A percentile compares a stretch with the other conserved stretches of the same genome.
These are phyloP conservation scores for Eulemur coronatus DNA, from an alignment of 2,797 vertebrate species.

Conservation along the genomic window DNA sequence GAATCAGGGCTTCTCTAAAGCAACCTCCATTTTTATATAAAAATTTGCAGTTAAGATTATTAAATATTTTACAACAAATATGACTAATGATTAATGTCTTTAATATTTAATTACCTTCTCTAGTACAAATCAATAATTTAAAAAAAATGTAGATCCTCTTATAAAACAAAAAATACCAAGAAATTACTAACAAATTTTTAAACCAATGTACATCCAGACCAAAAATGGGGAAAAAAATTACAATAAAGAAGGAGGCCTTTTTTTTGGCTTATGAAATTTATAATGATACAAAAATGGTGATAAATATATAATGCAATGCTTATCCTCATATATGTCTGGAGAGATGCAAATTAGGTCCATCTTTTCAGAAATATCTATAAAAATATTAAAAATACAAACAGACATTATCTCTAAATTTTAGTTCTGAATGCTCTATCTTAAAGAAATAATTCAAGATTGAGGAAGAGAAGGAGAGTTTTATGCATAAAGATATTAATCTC, in stretches of 20 bases:
- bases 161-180: background rate
- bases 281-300: background rate
- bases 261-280: background rate
- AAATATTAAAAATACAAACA: background rate
- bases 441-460: background rate
- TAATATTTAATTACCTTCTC: background rate
- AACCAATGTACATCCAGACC: background rate
- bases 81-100: background rate
- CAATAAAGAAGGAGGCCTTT: background rate
- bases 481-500: background rate
- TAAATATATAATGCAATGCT: background rate
- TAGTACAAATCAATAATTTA: background rate
- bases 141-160: background rate
- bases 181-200: background rate
- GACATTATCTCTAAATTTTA: background rate
- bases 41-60: background rate
- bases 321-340: background rate
- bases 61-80: background rate
- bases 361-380: background rate
- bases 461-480: background rate
- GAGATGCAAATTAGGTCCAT: background rate
- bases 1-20: background rate
- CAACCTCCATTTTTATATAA: background rate
- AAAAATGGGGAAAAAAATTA: background rate
- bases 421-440: background rate